Evolutionary conservation across 2,888 invertebrate genomes (phyloP), one percentile per base, ranked within the genome.

Genomic region (Drosophila mayaguana): DNA sequence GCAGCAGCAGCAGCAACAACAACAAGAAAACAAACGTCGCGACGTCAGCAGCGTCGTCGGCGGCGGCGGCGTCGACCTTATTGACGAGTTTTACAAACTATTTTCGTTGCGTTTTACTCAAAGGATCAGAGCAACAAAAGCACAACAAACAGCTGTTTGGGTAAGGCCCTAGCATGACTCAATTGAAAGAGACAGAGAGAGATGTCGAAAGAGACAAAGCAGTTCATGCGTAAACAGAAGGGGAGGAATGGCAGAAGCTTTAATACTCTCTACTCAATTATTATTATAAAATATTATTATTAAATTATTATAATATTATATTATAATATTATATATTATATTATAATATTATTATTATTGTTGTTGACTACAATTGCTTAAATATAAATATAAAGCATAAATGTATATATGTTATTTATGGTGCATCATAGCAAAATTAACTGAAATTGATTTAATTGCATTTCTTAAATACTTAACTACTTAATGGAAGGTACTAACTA

Each of bases 61-160:
- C 56, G n/a, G n/a, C 72, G 12, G 38, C 46, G 18, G 18, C 59
- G 68, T 48, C 75, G 80, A 71, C 76, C 81, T 80, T 77, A 71
- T 65, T 60, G 51, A 53, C 56, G 69, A 63, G 28, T 53, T 63
- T 78, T 72, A 64, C 61, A 61, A 60, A 53, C 65, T 53, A 57
- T 63, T 75, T 77, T 53, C 50, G 46, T 63, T 67, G 56, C 38
- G 60, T 46, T 50, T 62, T 34, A 18, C 51, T 53, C 42, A 59
- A 65, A 78, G 77, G 76, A 77, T 70, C 70, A 60, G 51, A 75
- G n/a, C 60, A 76, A 66, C 57, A 76, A 57, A 11, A 63, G 76
- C 80, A 65, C 80, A 85, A 88, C 68, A 63, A 83, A 89, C 83
- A 83, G 90, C 83, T 83, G 83, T 83, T 83, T 83, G 90, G 67